Percentiles rank a stretch among this genome's conserved stretches.
Evolutionary conservation across 2,113 vertebrate species (phyloP).

Genomic region (Gymnogyps californianus): DNA sequence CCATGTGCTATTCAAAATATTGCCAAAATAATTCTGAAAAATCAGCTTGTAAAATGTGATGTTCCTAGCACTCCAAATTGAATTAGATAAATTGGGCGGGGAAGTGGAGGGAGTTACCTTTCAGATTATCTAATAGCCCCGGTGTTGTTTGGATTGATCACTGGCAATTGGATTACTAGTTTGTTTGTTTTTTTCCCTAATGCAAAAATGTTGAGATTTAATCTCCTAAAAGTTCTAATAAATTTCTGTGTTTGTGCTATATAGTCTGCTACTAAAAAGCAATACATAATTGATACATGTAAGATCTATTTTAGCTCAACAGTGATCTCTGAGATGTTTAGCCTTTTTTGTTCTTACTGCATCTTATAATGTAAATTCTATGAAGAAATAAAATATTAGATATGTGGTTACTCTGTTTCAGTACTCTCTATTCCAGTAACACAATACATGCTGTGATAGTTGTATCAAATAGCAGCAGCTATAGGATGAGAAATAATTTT

Average conservation of each 20-base stretch:
- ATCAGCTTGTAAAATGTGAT: fast-evolving
- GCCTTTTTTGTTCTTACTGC: background rate
- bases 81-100: fast-evolving
- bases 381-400: background rate
- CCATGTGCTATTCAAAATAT: fast-evolving
- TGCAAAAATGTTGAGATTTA: background rate
- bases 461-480: background rate
- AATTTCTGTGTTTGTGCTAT: background rate
- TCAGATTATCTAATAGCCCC: background rate
- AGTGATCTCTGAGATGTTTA: background rate
- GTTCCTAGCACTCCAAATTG: fast-evolving
- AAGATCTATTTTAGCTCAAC: background rate
- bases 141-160: background rate
- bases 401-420: background rate
- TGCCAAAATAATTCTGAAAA: background rate
- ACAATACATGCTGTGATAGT: background rate
- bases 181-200: background rate
- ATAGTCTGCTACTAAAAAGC: background rate
- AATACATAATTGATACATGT: background rate
- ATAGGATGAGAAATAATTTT: background rate
- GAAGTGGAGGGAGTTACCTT: too few relatives aligned
- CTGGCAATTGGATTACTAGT: background rate
- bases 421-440: background rate
- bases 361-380: background rate
- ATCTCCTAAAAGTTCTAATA: background rate